Base-by-base conservation (phyloP, 2,797 vertebrate genomes). In the Sebastes umbrosus region DNA sequence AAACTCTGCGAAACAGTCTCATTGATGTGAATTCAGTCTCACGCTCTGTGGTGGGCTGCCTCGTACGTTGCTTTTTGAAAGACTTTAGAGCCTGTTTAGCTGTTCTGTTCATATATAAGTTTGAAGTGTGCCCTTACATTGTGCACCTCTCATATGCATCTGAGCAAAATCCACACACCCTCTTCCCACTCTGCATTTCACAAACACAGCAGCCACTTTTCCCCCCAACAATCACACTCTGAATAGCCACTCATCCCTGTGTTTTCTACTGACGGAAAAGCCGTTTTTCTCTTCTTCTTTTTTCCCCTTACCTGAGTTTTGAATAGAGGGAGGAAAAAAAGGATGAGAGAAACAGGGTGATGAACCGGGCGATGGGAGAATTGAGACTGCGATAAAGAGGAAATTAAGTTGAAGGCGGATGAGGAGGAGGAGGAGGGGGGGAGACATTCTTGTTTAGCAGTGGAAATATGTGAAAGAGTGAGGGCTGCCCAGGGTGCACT, bases 161-260 rank as follows among this genome's bases (percentile, higher is more conserved):
- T 65, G 77, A 63, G 59, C 73, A 69, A 75, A 75, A 82, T 87
- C 72, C 46, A 69, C 79, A 78, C 80, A 71, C 55, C 67, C 54
- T 75, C 52, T 73, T 1, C 73, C 77, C 65, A 60, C 77, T 80
- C 84, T 68, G 69, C 75, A 69, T 90, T 87, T 86, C 54, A 60
- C 89, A 81, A 90, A 85, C 84, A 92, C 84, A 31, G 14, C 80
- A 69, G 43, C 80, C 73, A 9, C 39, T 52, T 77, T 81, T 73
- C 4, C 25, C 54, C 36, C 79, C 68, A 70, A 64, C 89, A 75
- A 83, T 80, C 75, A 12, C 73, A 27, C 68, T 54, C 39, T 90
- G 84, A 92, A 84, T 86, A 79, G 84, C 83, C 88, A 81, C 90
- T 93, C 84, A 69, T 92, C 74, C 58, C 67, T 76, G 58, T 78